Percentiles rank a stretch among this genome's conserved stretches.
Conservation (phyloP, 2,888 invertebrate species). For the Drosophila testacea region DNA sequence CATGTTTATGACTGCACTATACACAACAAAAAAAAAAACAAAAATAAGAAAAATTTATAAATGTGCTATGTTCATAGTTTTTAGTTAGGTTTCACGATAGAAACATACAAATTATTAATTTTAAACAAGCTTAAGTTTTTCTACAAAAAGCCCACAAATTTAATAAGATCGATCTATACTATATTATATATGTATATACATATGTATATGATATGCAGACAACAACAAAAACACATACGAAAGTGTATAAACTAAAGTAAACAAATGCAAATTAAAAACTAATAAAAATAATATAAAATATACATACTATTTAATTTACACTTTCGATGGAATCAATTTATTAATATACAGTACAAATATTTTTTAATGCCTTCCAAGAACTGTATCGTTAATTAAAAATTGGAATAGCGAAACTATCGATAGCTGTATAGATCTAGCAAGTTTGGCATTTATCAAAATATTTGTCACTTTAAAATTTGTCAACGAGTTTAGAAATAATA, state of each 20-base stretch:
- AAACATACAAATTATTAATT: slow-evolving; percentile 56
- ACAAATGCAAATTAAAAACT: slow-evolving; percentile 57
- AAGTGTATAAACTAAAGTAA: slow-evolving; percentile 62
- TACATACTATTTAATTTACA: neutral
- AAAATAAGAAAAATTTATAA: slow-evolving; percentile 26
- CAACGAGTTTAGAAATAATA: neutral
- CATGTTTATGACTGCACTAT: slow-evolving; percentile 74
- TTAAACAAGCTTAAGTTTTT: slow-evolving; percentile 73
- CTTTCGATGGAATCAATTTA: neutral
- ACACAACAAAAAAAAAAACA: slow-evolving; percentile 7
- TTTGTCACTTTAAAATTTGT: slow-evolving; percentile 25
- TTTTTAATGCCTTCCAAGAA: too few species aligned
- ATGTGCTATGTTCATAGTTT: slow-evolving; percentile 80
- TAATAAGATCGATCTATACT: slow-evolving; percentile 49
- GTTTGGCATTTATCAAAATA: slow-evolving; percentile 3
- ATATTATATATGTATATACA: slow-evolving; percentile 39
- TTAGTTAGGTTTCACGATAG: slow-evolving; percentile 72
- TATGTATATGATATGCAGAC: slow-evolving; percentile 50
- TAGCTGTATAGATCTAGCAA: slow-evolving; percentile 22
- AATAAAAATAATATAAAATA: slow-evolving; percentile 60
- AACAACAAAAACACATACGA: slow-evolving; percentile 56
- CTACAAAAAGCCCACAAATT: slow-evolving; percentile 73
- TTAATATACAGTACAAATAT: too few species aligned
- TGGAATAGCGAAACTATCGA: slow-evolving; percentile 24
- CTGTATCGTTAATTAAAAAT: slow-evolving; percentile 4